Evolutionary conservation across 1,140 invertebrate genomes (phyloP).

Genomic region (Drosophila pectinifera): DNA sequence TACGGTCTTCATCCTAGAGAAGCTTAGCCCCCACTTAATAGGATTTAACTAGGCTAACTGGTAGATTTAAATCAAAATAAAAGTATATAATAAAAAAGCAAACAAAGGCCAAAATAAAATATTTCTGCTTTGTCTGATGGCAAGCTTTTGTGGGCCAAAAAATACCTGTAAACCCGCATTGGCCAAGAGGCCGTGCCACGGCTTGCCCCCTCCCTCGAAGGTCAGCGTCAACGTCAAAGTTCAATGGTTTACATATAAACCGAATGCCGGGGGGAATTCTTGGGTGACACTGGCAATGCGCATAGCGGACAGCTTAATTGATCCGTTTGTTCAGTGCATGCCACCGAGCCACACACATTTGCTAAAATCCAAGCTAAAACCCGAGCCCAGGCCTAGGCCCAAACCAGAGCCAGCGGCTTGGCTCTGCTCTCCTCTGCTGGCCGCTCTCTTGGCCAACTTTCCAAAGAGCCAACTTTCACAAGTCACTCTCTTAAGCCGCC

Average conservation of each 20-base stretch:
- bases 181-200: no score
- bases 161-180: slow-evolving; percentile 12
- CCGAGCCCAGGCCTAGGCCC: background rate
- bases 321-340: slow-evolving; percentile 51
- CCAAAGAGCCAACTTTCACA: slow-evolving; percentile 78
- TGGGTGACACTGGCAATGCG: slow-evolving; percentile 54
- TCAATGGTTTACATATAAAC: slow-evolving; percentile 39
- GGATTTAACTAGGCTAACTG: slow-evolving; percentile 18
- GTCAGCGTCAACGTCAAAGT: slow-evolving; percentile 14
- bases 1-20: background rate
- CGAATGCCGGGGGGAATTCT: slow-evolving; percentile 22
- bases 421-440: slow-evolving; percentile 5
- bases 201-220: no score
- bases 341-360: slow-evolving; percentile 40
- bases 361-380: slow-evolving; percentile 43
- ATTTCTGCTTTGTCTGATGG: slow-evolving; percentile 1
- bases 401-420: slow-evolving; percentile 23
- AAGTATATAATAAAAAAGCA: slow-evolving; percentile 1
- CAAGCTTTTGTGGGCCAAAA: slow-evolving; percentile 13
- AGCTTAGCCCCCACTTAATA: slow-evolving; percentile 9
- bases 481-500: slow-evolving; percentile 52
- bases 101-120: slow-evolving; percentile 19
- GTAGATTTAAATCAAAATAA: slow-evolving; percentile 5
- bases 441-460: slow-evolving; percentile 59
- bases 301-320: slow-evolving; percentile 71